Base-by-base conservation (phyloP, 1,140 invertebrate genomes). In the Liolophura sinensis region DNA sequence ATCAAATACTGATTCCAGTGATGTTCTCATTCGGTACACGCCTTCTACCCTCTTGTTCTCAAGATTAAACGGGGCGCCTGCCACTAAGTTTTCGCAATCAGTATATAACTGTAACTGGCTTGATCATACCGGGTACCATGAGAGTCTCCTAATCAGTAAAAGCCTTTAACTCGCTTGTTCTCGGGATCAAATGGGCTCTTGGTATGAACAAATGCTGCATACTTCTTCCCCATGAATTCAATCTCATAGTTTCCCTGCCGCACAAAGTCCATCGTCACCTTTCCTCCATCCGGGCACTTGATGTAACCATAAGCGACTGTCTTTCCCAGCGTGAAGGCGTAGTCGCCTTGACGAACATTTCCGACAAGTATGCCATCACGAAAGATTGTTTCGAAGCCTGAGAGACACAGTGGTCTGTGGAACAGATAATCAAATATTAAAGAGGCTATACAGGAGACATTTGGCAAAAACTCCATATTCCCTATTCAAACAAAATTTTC, bases 351-450 rank as follows among this genome's bases (percentile, higher is more conserved):
- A 64, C 93, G 86, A 16, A 95, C 78, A 71, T 91, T 92, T 51
- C 93, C 93, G 31, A 93, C 91, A 0, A 90, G 83, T 73, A 88
- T 81, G 0, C 89, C 89, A 81, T 96, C 89, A 76, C 93, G 89
- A 80, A 89, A 93, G 75, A 96, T 91, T 0, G 90, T 89, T 87
- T 96, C 94, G 66, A 93, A 84, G 7, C 93, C 93, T 87, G 91
- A 92, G 24, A 96, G 74, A 20, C 92, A 89, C 18, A 92, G 83
- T 82, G 89, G 82, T 14, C 87, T 89, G 60, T 40, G 69, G 71
- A 55, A n/a, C 16, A 62, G 31, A 62, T 12, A 49, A 61, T 64
- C 46, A 16, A 61, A 46, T 60, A 48, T 4, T 51, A n/a, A n/a
- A n/a, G n/a, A n/a, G n/a, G n/a, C n/a, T n/a, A n/a, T n/a, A n/a